Percentiles rank a stretch among this genome's conserved stretches.
phyloP scores from a whole-genome alignment of 2,888 invertebrate genomes.

The Amphipyra tragopoginis region DNA sequence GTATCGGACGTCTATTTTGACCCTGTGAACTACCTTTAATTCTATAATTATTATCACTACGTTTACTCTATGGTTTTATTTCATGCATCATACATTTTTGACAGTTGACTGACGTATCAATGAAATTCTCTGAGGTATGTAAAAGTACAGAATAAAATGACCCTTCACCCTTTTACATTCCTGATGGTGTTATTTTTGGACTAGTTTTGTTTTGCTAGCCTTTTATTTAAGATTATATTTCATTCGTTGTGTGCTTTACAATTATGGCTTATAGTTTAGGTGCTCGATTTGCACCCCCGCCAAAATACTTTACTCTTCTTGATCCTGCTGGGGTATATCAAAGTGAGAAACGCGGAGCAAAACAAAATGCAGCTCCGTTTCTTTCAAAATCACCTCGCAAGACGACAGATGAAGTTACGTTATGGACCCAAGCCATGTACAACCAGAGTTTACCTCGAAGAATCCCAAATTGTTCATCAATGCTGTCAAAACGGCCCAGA shows the following conservation, averaged over 20 bases:
- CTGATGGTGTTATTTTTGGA: conserved; percentile 5
- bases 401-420: conserved; percentile 48
- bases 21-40: too few species aligned
- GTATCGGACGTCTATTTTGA: too few species aligned
- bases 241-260: conserved; percentile 7
- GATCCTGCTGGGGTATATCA: conserved; percentile 83
- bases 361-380: conserved; percentile 72
- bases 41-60: too few species aligned
- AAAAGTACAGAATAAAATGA: background rate
- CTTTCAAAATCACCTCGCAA: conserved; percentile 71
- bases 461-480: conserved; percentile 74
- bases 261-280: conserved; percentile 74
- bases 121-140: too few species aligned
- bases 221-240: background rate
- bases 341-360: conserved; percentile 46
- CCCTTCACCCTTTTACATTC: background rate
- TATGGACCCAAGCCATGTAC: conserved; percentile 79
- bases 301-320: conserved; percentile 66
- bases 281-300: conserved; percentile 68
- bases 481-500: conserved; percentile 75
- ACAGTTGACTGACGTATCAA: background rate
- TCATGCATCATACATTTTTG: too few species aligned
- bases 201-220: background rate
- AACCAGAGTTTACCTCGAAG: conserved; percentile 53
- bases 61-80: too few species aligned